Evolutionary conservation across 2,888 invertebrate species (phyloP), one percentile per base, ranked within the genome.

Genomic region (Drosophila leonis): DNA sequence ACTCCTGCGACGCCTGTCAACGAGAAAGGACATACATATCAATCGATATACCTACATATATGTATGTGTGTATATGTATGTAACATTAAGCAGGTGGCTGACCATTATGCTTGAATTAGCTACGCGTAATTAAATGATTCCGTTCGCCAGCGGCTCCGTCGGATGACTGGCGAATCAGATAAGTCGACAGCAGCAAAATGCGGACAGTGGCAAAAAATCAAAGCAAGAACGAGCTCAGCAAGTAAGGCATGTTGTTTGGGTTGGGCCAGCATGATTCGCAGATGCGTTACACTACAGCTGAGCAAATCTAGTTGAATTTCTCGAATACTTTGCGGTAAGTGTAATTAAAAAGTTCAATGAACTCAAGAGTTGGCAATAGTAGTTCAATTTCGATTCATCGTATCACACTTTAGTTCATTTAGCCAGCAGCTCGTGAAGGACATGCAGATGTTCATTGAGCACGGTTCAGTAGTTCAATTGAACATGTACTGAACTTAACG

Each of bases 1-100:
- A 92, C 18, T 90, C 83, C 64, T 90, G 79, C 10, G 76, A 80
- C 65, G 92, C 90, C 91, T 92, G 72, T 8, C 75, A 75, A 57
- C 10, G 35, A 65, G 2, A 55, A 29, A 55, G 54, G 54, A 41
- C 35, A 29, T 31, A 2, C 10, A 12, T 15, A 27, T 13, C 8
- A 18, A 5, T 1, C 42, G 13, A 7, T 18, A 31, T 13, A 15
- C 2, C 15, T 10, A 15, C 15, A 8, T 31, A 10, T 39, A n/a
- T 15, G 6, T 20, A 33, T 5, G 15, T 20, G 18, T 2, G 13
- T 18, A 8, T 42, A 20, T 29, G 5, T 42, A 41, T 20, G 2
- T 31, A 5, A 33, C 13, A 31, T 2, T 5, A 15, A 20, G 41
- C 41, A 49, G 49, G 33, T 49, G 18, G 12, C 52, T 27, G 37